Evolutionary conservation across 2,888 invertebrate species (phyloP).

Genomic region (Scaptomyza cyrtandrae): DNA sequence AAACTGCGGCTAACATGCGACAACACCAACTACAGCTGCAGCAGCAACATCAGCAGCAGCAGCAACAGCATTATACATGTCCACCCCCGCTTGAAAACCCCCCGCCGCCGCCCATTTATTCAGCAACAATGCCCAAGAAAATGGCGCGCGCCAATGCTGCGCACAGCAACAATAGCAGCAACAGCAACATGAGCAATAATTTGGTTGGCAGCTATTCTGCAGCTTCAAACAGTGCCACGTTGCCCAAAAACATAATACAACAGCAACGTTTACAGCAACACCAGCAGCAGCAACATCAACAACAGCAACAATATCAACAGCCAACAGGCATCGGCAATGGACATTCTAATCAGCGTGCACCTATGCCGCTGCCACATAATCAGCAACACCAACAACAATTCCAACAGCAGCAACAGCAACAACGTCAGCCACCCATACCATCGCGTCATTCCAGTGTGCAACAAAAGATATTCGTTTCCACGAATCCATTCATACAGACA

Average conservation of each 20-base stretch:
- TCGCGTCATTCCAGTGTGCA: slow-evolving; percentile 84
- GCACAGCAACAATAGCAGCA: slow-evolving; percentile 38
- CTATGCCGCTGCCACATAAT: slow-evolving; percentile 71
- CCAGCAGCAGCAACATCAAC: slow-evolving; percentile 65
- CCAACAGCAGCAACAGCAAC: slow-evolving; percentile 59
- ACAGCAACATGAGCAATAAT: slow-evolving; percentile 52
- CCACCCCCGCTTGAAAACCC: slow-evolving; percentile 84
- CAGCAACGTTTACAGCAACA: slow-evolving; percentile 72
- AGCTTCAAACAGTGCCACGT: slow-evolving; percentile 76
- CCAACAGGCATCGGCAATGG: slow-evolving; percentile 61
- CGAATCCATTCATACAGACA: slow-evolving; percentile 84
- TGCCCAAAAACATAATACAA: slow-evolving; percentile 78
- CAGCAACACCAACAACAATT: slow-evolving; percentile 52
- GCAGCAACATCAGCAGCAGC: slow-evolving; percentile 62
- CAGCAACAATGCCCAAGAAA: slow-evolving; percentile 82
- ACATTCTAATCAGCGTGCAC: slow-evolving; percentile 77
- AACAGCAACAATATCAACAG: slow-evolving; percentile 72
- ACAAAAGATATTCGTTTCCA: slow-evolving; percentile 84
- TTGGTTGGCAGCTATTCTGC: slow-evolving; percentile 71
- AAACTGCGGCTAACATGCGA: slow-evolving; percentile 60
- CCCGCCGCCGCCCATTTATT: slow-evolving; percentile 82
- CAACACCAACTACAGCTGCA: slow-evolving; percentile 63
- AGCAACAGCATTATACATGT: slow-evolving; percentile 80
- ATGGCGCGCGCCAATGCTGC: slow-evolving; percentile 55
- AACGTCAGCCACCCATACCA: slow-evolving; percentile 82